phyloP scores from a whole-genome alignment of 2,113 vertebrate genomes.

The Scophthalmus maximus region DNA sequence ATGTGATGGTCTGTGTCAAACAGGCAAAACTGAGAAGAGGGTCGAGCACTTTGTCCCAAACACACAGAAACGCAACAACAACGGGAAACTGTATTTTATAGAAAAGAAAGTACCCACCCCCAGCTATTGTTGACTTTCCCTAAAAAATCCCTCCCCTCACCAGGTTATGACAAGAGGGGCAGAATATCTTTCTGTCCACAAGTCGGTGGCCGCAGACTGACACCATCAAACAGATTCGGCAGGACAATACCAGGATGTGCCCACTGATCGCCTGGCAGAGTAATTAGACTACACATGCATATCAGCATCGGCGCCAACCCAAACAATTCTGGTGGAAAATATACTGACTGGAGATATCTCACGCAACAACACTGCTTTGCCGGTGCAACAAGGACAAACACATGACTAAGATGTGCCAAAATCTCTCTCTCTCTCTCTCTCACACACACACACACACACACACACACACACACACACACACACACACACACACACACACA shows the following conservation, averaged over 20 bases:
- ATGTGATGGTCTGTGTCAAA: constrained; percentile 12
- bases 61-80: constrained; percentile 11
- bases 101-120: constrained; percentile 13
- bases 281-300: constrained; percentile 69
- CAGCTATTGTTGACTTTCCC: constrained; percentile 23
- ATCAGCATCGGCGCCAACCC: constrained; percentile 57
- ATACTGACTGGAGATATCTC: constrained; percentile 55
- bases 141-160: constrained; percentile 37
- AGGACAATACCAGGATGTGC: constrained; percentile 81
- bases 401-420: constrained; percentile 24
- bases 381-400: constrained; percentile 44
- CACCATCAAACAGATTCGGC: constrained; percentile 56
- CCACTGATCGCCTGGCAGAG: constrained; percentile 71
- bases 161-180: constrained; percentile 55
- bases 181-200: constrained; percentile 46
- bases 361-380: constrained; percentile 42
- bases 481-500: background rate
- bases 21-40: constrained; percentile 23
- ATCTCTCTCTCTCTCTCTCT: constrained; percentile 2
- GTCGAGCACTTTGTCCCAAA: background rate
- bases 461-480: constrained; percentile 7
- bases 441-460: constrained; percentile 15
- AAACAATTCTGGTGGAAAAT: constrained; percentile 70
- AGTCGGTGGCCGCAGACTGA: constrained; percentile 56
- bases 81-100: constrained; percentile 66